Base-by-base conservation (phyloP, 2,113 vertebrate genomes). In the Fregetta grallaria region DNA sequence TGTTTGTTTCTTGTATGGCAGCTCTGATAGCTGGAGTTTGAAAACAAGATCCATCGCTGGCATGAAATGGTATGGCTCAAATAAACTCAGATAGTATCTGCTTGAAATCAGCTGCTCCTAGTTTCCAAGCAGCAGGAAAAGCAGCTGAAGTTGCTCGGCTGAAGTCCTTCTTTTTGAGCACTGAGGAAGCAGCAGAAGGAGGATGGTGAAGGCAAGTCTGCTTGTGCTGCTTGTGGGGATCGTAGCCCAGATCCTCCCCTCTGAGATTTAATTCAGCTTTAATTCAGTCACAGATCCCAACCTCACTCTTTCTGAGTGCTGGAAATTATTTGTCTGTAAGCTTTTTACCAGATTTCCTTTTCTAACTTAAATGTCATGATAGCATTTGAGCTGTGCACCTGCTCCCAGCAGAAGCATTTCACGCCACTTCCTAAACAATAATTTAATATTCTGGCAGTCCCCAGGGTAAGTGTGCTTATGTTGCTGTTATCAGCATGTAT, bases 111-210 rank as follows among this genome's bases (percentile, higher is more conserved):
- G 66, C 89, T 40, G 42, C 59, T 68, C 23, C 44, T 32, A 6
- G 26, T 78, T 95, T 78, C 88, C 78, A 82, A 78, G 81, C 77
- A 93, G 85, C 78, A 88, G 92, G 65, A 88, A 85, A 81, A 88
- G 56, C 66, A 81, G 63, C 52, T 80, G 53, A 76, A 71, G 81
- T 56, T 80, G 38, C 80, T 87, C 7, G 3, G 36, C 53, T 65
- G 30, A 94, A 94, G 13, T 21, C 7, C 65, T 81, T 40, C 21
- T 27, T 85, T 65, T 27, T 40, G 56, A 88, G 75, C 29, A 18
- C 10, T 49, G 45, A 89, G 27, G 14, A 65, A 62, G 78, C 42
- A 82, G 30, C 59, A 77, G 90, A 49, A 80, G 58, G 59, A 61
- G 23, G 21, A 62, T 4, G 18, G 21, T 20, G 56, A 82, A 90